Conservation (phyloP, 1,140 invertebrate genomes). For the Micrasema minimum region DNA sequence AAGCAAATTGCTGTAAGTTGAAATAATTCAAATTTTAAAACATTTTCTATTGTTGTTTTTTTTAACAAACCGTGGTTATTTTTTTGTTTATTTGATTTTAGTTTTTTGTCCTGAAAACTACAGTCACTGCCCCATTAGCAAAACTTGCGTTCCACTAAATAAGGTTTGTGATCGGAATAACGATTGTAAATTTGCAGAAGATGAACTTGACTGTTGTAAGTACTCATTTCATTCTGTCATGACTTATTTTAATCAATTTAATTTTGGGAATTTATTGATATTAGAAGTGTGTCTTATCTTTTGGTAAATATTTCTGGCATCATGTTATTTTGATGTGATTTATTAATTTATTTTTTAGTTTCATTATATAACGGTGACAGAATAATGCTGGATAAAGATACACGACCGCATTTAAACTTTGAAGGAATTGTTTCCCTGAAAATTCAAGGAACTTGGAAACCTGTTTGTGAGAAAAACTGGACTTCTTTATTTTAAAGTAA, state of each 20-base stretch:
- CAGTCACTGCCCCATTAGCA: slow-evolving; percentile 69
- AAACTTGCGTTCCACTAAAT: slow-evolving; percentile 68
- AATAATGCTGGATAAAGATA: slow-evolving; percentile 69
- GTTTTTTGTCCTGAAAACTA: slow-evolving; percentile 67
- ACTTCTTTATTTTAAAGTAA: too few species aligned
- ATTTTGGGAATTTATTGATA: too few species aligned
- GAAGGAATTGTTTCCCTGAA: slow-evolving; percentile 72
- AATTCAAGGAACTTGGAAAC: slow-evolving; percentile 69
- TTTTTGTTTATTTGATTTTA: slow-evolving; percentile 64
- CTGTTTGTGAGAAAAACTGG: slow-evolving; percentile 68
- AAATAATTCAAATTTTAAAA: background rate
- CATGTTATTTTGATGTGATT: too few species aligned
- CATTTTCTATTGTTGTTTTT: background rate
- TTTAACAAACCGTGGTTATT: background rate
- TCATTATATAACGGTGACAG: slow-evolving; percentile 72
- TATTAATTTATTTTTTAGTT: slow-evolving; percentile 71
- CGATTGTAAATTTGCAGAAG: slow-evolving; percentile 76
- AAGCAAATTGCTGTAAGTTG: slow-evolving; percentile 73
- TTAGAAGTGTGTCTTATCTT: too few species aligned
- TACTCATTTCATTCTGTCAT: slow-evolving; percentile 29
- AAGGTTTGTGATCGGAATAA: slow-evolving; percentile 70
- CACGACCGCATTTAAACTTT: slow-evolving; percentile 67
- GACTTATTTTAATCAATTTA: too few species aligned
- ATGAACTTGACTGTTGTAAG: slow-evolving; percentile 79
- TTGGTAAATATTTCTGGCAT: too few species aligned